phyloP scores from a whole-genome alignment of 2,888 invertebrate species.

The Girardia tigrina region DNA sequence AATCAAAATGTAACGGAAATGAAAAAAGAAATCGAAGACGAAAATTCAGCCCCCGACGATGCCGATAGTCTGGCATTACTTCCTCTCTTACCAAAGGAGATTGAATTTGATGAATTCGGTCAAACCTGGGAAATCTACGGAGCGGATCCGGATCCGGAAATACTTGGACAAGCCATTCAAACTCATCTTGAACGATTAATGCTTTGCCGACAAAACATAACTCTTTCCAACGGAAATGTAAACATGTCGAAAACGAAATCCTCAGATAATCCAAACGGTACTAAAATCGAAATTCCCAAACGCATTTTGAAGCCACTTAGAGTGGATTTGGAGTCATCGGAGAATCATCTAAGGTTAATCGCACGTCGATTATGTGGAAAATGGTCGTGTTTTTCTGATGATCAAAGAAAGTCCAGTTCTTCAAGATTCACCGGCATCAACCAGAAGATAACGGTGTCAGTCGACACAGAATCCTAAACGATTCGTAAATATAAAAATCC shows the following conservation, averaged over 20 bases:
- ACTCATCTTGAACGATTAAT: constrained; percentile 32
- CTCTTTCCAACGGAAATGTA: not conserved
- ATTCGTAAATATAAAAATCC: not conserved
- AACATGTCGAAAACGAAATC: not conserved
- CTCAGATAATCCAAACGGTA: not conserved
- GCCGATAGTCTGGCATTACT: not conserved
- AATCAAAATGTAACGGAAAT: constrained; percentile 9
- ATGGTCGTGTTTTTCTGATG: not conserved
- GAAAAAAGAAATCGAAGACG: not conserved
- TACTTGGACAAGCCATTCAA: constrained; percentile 35
- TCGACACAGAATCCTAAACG: not conserved
- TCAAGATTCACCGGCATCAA: not conserved
- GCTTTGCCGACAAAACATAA: not conserved
- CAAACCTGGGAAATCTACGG: constrained; percentile 36
- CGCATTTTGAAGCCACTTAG: not conserved
- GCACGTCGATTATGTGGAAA: not conserved
- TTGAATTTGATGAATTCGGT: constrained; percentile 33
- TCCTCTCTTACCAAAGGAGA: constrained; percentile 31
- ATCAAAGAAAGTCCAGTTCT: not conserved
- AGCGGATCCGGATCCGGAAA: constrained; percentile 35
- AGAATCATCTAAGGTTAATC: not conserved
- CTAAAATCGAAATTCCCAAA: not conserved
- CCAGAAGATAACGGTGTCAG: not conserved
- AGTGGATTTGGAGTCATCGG: not conserved
- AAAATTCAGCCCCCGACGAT: not conserved